Conservation (phyloP, 2,113 vertebrate genomes). For the Phodopus roborovskii region DNA sequence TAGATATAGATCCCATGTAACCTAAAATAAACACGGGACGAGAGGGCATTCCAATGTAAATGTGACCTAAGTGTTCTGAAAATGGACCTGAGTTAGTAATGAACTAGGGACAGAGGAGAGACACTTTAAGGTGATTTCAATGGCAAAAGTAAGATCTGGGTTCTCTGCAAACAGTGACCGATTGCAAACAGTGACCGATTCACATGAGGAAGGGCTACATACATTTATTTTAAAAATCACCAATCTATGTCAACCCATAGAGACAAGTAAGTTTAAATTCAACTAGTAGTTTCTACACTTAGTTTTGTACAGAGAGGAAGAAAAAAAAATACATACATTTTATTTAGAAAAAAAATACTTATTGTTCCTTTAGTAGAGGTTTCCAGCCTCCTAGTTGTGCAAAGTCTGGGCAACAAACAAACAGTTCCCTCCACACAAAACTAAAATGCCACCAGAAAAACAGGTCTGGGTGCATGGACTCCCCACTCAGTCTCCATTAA, state of each 20-base stretch:
- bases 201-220: not conserved
- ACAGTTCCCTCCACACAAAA: not conserved
- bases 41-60: not conserved
- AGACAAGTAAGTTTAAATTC: constrained; percentile 1
- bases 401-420: rapidly evolving
- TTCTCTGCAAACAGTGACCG: not conserved
- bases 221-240: not conserved
- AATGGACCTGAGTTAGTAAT: not conserved
- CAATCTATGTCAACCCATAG: not conserved
- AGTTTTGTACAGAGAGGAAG: not conserved
- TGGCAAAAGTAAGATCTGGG: not conserved
- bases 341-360: not conserved
- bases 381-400: not conserved
- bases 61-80: not conserved
- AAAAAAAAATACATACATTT: not conserved
- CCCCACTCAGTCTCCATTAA: not conserved
- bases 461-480: rapidly evolving
- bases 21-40: constrained; percentile 8
- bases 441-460: not conserved
- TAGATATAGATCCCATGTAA: not conserved
- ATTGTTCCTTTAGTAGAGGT: not conserved
- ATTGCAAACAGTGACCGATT: not conserved
- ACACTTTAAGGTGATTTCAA: not conserved
- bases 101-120: not conserved
- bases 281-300: not conserved